Conservation (phyloP, 1,140 invertebrate species). For the honey bee (Apis mellifera) region Amel_HAv3.1 CM009941.2:11693501-11694000, state of each 20-base stretch:
- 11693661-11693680: constrained; percentile 80
- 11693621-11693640: constrained; percentile 83
- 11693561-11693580: constrained; percentile 83
- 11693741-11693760: background rate
- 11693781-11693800: too few relatives aligned
- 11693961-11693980: constrained; percentile 85
- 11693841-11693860: constrained; percentile 58
- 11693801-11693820: too few relatives aligned
- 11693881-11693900: constrained; percentile 78
- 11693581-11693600: constrained; percentile 81
- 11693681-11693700: constrained; percentile 79
- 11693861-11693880: constrained; percentile 75
- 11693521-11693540: constrained; percentile 13
- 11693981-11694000: constrained; percentile 75
- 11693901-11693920: constrained; percentile 80
- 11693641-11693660: constrained; percentile 78
- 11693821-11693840: too few relatives aligned
- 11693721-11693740: constrained; percentile 68
- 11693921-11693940: constrained; percentile 79
- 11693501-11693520: background rate
- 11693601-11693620: constrained; percentile 77
- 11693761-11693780: background rate
- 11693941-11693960: constrained; percentile 80
- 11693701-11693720: constrained; percentile 82
- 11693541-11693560: constrained; percentile 71